Conservation (phyloP, 2,797 vertebrate species). For the Centropyge bicolor region DNA sequence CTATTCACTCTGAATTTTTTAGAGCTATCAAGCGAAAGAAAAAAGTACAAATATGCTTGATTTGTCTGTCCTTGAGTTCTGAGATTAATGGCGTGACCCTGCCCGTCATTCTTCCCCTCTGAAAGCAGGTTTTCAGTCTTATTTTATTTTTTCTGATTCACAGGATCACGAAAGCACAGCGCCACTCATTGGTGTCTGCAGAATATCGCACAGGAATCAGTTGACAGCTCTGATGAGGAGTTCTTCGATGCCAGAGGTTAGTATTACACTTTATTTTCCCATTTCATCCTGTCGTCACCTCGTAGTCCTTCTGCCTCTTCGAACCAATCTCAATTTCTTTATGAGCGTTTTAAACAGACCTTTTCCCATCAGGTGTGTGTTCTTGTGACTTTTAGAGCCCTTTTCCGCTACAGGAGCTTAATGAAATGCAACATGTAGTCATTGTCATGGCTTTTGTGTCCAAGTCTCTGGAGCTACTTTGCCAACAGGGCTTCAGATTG, state of each 20-base stretch:
- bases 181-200: conserved; percentile 90
- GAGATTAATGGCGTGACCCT: conserved; percentile 26
- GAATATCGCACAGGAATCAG: conserved; percentile 91
- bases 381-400: not conserved
- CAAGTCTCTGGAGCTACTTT: not conserved
- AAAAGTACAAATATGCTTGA: conserved; percentile 6
- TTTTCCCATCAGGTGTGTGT: not conserved
- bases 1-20: conserved; percentile 28
- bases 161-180: conserved; percentile 88
- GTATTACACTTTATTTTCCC: conserved; percentile 64
- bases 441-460: not conserved
- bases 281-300: not conserved
- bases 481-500: not conserved
- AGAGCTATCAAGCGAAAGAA: not conserved
- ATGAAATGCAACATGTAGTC: not conserved
- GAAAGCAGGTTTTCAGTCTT: conserved; percentile 29
- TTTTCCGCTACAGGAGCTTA: not conserved
- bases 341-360: not conserved
- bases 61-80: conserved; percentile 6
- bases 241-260: conserved; percentile 98
- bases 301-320: not conserved
- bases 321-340: not conserved
- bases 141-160: conserved; percentile 29
- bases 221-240: conserved; percentile 98
- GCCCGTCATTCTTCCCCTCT: not conserved